Conservation (phyloP, 2,888 invertebrate species). For the Hemistola chrysoprasaria region DNA sequence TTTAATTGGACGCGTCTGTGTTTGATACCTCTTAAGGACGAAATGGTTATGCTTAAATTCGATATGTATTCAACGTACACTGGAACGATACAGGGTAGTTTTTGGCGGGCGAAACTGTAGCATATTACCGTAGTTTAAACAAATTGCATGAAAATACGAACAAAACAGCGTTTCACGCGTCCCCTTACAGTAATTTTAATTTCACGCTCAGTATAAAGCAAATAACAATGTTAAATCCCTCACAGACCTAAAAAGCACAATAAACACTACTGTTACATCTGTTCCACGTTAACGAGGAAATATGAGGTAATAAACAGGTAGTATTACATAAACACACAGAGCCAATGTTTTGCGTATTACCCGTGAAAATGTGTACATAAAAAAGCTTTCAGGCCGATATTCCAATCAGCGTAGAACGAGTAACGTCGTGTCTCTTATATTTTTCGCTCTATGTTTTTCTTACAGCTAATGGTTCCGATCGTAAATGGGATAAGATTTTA, state of each 20-base stretch:
- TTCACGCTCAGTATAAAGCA: conserved; percentile 3
- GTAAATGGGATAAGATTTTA: conserved; percentile 64
- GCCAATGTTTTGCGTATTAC: conserved; percentile 48
- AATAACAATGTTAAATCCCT: conserved; percentile 16
- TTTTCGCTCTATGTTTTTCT: conserved; percentile 55
- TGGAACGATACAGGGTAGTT: no score
- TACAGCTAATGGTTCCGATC: conserved; percentile 58
- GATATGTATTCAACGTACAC: no score
- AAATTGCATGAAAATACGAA: not conserved
- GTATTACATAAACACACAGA: conserved; percentile 39
- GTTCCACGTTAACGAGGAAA: conserved; percentile 28
- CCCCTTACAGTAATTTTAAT: not conserved
- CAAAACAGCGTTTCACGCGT: not conserved
- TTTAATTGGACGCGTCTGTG: no score
- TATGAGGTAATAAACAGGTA: conserved; percentile 44
- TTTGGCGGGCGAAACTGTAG: no score
- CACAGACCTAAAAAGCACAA: conserved; percentile 25
- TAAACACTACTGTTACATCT: conserved; percentile 26
- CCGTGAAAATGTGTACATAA: conserved; percentile 57
- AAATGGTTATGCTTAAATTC: no score
- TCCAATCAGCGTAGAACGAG: conserved; percentile 55
- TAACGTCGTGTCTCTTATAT: conserved; percentile 53
- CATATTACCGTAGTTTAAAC: no score
- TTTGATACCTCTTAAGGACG: no score
- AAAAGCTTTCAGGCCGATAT: conserved; percentile 63